Conservation (phyloP, 2,888 invertebrate genomes). For the Conchocele bisecta region DNA sequence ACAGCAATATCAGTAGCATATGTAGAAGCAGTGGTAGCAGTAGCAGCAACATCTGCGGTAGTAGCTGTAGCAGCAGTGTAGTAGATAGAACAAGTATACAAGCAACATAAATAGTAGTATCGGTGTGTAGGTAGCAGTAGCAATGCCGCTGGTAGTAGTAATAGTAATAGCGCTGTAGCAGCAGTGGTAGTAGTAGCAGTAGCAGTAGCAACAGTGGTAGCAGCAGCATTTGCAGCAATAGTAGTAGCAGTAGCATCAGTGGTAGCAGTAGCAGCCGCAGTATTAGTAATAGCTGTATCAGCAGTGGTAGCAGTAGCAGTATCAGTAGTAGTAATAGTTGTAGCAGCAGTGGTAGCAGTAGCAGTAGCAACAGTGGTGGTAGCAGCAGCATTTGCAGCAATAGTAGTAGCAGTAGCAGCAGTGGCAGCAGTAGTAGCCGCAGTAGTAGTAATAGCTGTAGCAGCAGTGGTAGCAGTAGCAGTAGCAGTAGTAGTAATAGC, state of each 20-base stretch:
- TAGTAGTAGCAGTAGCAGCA: constrained; percentile 13
- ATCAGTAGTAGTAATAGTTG: too few species aligned
- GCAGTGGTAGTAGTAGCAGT: neutral
- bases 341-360: neutral
- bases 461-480: too few species aligned
- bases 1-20: too few species aligned
- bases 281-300: neutral
- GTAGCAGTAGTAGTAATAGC: too few species aligned
- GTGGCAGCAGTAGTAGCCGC: too few species aligned
- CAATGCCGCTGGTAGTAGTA: neutral
- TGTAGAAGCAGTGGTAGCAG: too few species aligned
- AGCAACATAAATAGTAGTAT: too few species aligned
- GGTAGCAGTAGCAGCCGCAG: neutral
- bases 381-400: neutral
- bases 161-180: neutral
- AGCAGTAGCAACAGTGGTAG: neutral
- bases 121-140: neutral
- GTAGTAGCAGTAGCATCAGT: neutral
- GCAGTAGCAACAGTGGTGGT: constrained; percentile 1
- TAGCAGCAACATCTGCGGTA: too few species aligned
- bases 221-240: neutral
- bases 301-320: too few species aligned
- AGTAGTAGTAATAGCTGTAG: too few species aligned
- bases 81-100: too few species aligned
- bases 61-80: too few species aligned